These are phyloP conservation scores for Galleria mellonella DNA, from an alignment of 1,140 invertebrate genomes.

Conservation along the genomic window DNA sequence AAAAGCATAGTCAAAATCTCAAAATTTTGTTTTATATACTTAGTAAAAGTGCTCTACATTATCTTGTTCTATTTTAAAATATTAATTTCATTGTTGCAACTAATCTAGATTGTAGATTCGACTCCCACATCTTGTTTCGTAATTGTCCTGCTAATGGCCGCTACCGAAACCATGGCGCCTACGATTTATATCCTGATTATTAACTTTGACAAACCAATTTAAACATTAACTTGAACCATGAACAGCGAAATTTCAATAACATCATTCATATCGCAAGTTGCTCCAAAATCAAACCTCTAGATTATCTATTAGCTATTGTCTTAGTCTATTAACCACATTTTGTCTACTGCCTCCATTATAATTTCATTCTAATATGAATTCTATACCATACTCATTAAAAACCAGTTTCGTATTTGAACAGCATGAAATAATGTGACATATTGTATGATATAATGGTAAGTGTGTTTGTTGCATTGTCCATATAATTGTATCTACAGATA, in stretches of 20 bases:
- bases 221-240: neutral
- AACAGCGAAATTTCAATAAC: too few relatives aligned
- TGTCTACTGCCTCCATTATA: slow-evolving; percentile 5
- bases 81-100: too few relatives aligned
- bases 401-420: neutral
- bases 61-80: too few relatives aligned
- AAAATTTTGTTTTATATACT: too few relatives aligned
- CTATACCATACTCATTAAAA: slow-evolving; percentile 4
- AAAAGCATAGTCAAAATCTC: too few relatives aligned
- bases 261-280: slow-evolving; percentile 6
- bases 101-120: slow-evolving; percentile 22
- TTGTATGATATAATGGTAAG: slow-evolving; percentile 40
- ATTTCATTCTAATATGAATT: slow-evolving; percentile 4
- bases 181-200: too few relatives aligned
- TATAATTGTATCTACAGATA: slow-evolving; percentile 45
- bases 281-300: slow-evolving; percentile 14
- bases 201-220: neutral
- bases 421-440: slow-evolving; percentile 9
- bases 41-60: too few relatives aligned
- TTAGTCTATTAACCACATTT: slow-evolving; percentile 10
- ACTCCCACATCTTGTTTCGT: slow-evolving; percentile 34
- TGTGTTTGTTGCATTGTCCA: slow-evolving; percentile 49
- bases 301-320: slow-evolving; percentile 18
- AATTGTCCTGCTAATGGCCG: slow-evolving; percentile 29
- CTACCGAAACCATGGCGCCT: slow-evolving; percentile 22